A percentile compares a stretch with the other conserved stretches of the same genome.
Evolutionary conservation across 2,797 vertebrate genomes (phyloP).

Genomic region (Aselliscus stoliczkanus): DNA sequence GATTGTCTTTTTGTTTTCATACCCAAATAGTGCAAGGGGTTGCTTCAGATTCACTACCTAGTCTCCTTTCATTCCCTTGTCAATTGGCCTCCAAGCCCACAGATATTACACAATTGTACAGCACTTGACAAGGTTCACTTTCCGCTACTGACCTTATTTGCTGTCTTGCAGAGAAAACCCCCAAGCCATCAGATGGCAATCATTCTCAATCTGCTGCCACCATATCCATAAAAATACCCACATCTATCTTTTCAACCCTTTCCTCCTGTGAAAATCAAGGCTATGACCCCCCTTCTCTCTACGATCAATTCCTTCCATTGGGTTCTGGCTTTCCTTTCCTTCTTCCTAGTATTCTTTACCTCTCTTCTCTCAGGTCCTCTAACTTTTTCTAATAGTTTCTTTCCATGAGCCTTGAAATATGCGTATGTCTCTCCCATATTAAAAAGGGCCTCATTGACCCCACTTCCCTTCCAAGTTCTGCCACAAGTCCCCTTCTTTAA

Average conservation of each 20-base stretch:
- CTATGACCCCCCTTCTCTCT: neutral
- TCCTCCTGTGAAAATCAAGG: conserved; percentile 3
- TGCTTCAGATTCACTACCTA: neutral
- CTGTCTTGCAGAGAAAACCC: conserved; percentile 28
- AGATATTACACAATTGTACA: conserved; percentile 24
- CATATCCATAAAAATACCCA: neutral
- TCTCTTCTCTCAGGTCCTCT: neutral
- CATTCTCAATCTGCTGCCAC: neutral
- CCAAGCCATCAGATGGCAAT: neutral
- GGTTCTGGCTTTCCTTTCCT: neutral
- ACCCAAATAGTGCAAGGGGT: neutral
- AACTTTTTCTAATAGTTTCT: conserved; percentile 20
- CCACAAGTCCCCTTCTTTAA: neutral
- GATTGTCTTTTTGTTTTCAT: neutral
- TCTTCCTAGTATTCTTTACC: neutral
- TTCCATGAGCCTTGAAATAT: conserved; percentile 28
- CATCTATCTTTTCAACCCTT: neutral
- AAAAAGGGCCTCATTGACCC: neutral
- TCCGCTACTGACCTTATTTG: conserved; percentile 8
- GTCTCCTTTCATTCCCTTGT: conserved; percentile 13
- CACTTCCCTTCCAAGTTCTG: neutral
- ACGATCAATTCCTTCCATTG: neutral
- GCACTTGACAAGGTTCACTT: conserved; percentile 19
- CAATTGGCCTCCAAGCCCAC: neutral
- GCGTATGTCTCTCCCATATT: neutral